A percentile compares a stretch with the other conserved stretches of the same genome.
These are phyloP conservation scores for Mythimna ferrago DNA, from an alignment of 2,888 invertebrate species.

Conservation along the genomic window DNA sequence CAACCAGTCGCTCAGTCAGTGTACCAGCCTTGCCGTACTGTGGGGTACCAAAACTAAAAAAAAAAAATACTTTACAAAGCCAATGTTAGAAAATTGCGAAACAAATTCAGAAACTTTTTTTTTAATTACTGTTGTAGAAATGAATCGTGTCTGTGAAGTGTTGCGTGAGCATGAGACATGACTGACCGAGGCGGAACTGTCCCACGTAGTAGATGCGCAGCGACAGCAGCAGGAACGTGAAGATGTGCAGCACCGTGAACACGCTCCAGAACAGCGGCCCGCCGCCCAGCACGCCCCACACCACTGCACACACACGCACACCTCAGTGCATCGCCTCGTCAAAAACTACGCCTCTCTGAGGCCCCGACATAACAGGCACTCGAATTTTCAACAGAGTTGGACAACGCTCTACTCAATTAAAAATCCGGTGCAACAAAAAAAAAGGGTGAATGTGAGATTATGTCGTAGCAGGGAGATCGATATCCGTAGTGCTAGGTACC, in stretches of 20 bases:
- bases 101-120: no score
- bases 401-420: not conserved
- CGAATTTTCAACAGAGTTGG: not conserved
- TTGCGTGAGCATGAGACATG: not conserved
- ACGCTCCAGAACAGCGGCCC: constrained; percentile 93
- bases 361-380: not conserved
- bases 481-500: not conserved
- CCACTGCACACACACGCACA: constrained; percentile 81
- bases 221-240: constrained; percentile 92
- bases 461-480: not conserved
- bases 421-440: not conserved
- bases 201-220: constrained; percentile 95
- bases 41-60: no score
- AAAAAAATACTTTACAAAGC: no score
- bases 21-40: no score
- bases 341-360: no score
- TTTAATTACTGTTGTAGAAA: no score
- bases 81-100: no score
- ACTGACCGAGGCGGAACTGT: constrained; percentile 92
- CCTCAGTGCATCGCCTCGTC: not conserved
- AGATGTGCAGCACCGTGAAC: constrained; percentile 94
- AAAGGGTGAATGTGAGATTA: not conserved
- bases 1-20: no score
- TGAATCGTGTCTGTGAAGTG: no score
- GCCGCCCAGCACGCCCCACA: constrained; percentile 93